These are phyloP conservation scores for Corydoras maculifer DNA, from an alignment of 2,113 vertebrate genomes.

Conservation along the genomic window DNA sequence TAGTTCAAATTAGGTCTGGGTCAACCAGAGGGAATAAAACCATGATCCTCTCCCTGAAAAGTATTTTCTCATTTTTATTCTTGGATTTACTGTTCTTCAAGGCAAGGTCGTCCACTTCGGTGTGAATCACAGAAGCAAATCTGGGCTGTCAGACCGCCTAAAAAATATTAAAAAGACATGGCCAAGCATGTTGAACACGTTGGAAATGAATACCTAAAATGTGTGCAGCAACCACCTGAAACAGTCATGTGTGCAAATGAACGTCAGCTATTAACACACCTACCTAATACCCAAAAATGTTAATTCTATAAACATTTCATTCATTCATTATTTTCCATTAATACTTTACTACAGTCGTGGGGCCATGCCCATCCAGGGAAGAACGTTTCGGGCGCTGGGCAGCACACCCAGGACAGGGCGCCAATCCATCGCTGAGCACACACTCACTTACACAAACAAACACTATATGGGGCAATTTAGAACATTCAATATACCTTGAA, in stretches of 20 bases:
- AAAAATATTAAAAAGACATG: constrained; percentile 9
- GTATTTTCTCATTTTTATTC: neutral
- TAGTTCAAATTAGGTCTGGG: too few species aligned
- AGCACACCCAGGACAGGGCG: too few species aligned
- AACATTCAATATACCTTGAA: too few species aligned
- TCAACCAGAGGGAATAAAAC: constrained; percentile 9
- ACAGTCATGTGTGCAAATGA: neutral
- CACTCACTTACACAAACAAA: too few species aligned
- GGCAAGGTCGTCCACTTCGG: constrained; percentile 6
- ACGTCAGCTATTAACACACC: neutral
- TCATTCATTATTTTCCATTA: too few species aligned
- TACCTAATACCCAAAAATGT: too few species aligned
- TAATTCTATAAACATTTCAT: too few species aligned
- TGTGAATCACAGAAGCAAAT: neutral
- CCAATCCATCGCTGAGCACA: too few species aligned
- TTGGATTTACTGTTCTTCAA: constrained; percentile 18
- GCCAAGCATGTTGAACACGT: neutral
- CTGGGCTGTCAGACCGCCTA: neutral
- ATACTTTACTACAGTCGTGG: too few species aligned
- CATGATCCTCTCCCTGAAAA: neutral
- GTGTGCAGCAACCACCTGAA: neutral
- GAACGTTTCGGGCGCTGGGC: too few species aligned
- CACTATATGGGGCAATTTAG: too few species aligned
- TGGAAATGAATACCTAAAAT: neutral
- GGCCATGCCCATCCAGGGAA: too few species aligned